A percentile compares a stretch with the other conserved stretches of the same genome.
Evolutionary conservation across 2,797 vertebrate species (phyloP).

Genomic region (Poecilia picta): DNA sequence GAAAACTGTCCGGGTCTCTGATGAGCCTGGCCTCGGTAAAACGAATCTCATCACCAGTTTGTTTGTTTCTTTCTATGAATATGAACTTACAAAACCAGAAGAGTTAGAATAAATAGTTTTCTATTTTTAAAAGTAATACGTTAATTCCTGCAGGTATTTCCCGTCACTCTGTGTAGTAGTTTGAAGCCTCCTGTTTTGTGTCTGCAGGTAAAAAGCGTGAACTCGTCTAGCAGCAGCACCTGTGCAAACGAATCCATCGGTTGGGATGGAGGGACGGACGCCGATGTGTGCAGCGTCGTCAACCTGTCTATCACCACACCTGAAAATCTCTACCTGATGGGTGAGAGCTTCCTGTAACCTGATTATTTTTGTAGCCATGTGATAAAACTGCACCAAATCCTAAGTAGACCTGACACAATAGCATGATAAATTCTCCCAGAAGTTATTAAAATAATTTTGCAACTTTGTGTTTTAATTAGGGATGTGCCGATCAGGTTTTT

Average conservation of each 20-base stretch:
- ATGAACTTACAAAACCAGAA: neutral
- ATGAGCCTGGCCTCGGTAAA: conserved; percentile 92
- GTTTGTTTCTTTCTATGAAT: no score
- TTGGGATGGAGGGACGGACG: conserved; percentile 87
- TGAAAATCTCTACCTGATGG: conserved; percentile 98
- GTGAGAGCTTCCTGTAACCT: conserved; percentile 70
- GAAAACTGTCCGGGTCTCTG: conserved; percentile 88
- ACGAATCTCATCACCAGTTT: neutral
- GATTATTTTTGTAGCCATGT: neutral
- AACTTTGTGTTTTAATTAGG: no score
- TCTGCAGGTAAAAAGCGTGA: conserved; percentile 88
- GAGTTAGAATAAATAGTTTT: neutral
- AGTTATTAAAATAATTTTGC: neutral
- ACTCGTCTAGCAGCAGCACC: conserved; percentile 91
- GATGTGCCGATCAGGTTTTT: no score
- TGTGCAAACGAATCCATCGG: conserved; percentile 88
- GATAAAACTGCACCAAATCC: neutral
- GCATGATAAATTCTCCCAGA: no score
- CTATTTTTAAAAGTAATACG: no score
- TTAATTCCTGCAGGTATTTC: neutral
- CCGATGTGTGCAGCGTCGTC: conserved; percentile 85
- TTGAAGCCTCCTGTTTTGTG: neutral
- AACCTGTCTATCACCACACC: conserved; percentile 93
- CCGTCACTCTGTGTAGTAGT: neutral
- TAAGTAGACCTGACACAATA: no score